Evolutionary conservation across 2,797 vertebrate genomes (phyloP), one percentile per base, ranked within the genome.

Genomic region (Rhinichthys osculus): DNA sequence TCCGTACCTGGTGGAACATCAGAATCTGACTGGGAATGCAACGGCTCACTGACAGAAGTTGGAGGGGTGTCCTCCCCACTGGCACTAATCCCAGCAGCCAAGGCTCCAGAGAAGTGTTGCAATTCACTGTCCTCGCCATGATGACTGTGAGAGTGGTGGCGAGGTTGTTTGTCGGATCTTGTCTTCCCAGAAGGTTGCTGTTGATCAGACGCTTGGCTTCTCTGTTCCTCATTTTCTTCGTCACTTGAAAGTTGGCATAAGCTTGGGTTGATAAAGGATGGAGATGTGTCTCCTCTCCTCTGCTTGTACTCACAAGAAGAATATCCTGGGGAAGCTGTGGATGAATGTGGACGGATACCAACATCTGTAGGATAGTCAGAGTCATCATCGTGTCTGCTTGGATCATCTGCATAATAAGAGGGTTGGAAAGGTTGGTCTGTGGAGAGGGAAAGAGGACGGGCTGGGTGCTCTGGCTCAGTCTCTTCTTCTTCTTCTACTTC

Each of bases 261-360:
- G 90, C 95, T 96, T 0, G 98, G 98, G 90, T 99, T 99, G 90
- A 99, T 97, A 90, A 99, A 99, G 16, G 98, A 98, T 7, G 98
- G 98, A 0, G 98, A 99, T 35, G 98, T 95, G 90, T 98, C 98
- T 47, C 96, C 96, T 87, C 96, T 96, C 82, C 94, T 94, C 69
- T 96, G 95, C 88, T 93, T 94, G 90, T 95, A 95, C 85, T 98
- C 97, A 0, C 94, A 92, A 1, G 96, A 95, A 27, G 97, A 97
- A 86, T 96, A 96, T 40, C 95, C 95, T 0, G 95, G 94, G 67
- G 95, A 95, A 78, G 91, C 90, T 35, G 93, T 93, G 38, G 91
- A 89, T 30, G 94, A 93, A 35, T 94, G 94, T 23, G 94, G 94
- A 44, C 92, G 81, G 11, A 93, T 92, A 42, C 93, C 95, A 78